These are phyloP conservation scores for Saccostrea cuccullata DNA, from an alignment of 1,140 invertebrate species.

Conservation along the genomic window DNA sequence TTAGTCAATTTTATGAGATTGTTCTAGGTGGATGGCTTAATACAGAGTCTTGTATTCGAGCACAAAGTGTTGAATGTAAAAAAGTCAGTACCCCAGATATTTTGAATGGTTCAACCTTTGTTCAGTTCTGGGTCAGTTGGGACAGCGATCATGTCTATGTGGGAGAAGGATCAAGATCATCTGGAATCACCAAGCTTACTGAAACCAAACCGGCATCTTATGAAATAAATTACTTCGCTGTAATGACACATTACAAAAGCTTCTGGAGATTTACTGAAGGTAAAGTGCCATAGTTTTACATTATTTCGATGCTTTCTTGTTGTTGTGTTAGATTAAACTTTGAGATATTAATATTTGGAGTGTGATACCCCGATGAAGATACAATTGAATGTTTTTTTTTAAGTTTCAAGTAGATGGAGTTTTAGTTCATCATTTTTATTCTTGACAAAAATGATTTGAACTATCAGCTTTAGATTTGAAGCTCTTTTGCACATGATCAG, in stretches of 20 bases:
- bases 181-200: neutral
- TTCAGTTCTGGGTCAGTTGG: conserved; percentile 1
- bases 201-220: neutral
- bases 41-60: conserved; percentile 1
- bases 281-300: neutral
- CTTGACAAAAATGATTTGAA: too few species aligned
- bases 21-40: neutral
- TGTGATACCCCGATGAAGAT: too few species aligned
- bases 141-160: neutral
- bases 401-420: too few species aligned
- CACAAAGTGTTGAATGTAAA: neutral
- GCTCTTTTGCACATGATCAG: too few species aligned
- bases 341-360: too few species aligned
- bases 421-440: too few species aligned
- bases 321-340: too few species aligned
- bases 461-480: too few species aligned
- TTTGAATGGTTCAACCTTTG: neutral
- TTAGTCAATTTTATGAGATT: neutral
- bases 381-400: too few species aligned
- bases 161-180: neutral
- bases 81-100: neutral
- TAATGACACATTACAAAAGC: neutral
- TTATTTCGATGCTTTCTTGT: neutral
- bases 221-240: neutral
- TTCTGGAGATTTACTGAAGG: neutral